phyloP scores from a whole-genome alignment of 2,797 vertebrate species.

The Amphiprion clarkii region DNA sequence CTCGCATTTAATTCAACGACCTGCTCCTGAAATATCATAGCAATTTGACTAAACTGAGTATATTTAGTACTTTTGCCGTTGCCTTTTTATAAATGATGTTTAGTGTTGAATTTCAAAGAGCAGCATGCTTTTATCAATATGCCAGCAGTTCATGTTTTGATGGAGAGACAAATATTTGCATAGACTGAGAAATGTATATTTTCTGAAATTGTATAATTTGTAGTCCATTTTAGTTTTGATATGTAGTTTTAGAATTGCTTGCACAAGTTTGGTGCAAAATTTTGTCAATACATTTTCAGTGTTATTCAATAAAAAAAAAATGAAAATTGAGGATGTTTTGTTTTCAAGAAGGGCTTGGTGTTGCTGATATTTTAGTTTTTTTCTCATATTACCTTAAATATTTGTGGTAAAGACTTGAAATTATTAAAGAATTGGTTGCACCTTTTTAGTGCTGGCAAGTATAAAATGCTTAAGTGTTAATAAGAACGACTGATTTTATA shows the following conservation, averaged over 20 bases:
- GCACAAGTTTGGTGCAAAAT: conserved; percentile 80
- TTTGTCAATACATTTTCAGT: conserved; percentile 83
- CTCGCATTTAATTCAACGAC: conserved; percentile 35
- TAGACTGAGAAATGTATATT: conserved; percentile 86
- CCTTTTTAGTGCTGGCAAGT: background rate
- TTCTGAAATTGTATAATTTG: conserved; percentile 85
- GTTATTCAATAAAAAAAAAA: conserved; percentile 89
- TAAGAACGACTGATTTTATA: too few species aligned
- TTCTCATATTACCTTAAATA: background rate
- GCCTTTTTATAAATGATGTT: conserved; percentile 16
- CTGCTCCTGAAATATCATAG: conserved; percentile 36
- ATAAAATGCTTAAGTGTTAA: background rate
- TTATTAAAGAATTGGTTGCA: background rate
- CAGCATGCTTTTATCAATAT: conserved; percentile 45
- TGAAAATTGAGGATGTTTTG: conserved; percentile 6
- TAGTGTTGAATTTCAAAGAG: conserved; percentile 42
- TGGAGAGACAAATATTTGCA: conserved; percentile 67
- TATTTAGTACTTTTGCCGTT: conserved; percentile 27
- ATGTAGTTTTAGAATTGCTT: conserved; percentile 80
- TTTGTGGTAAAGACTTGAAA: background rate
- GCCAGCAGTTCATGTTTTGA: conserved; percentile 51
- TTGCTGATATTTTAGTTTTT: background rate
- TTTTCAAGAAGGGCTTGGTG: background rate
- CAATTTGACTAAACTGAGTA: conserved; percentile 28
- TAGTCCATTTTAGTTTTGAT: conserved; percentile 79